Evolutionary conservation across 2,888 invertebrate genomes (phyloP).

Genomic region (Belgica antarctica): DNA sequence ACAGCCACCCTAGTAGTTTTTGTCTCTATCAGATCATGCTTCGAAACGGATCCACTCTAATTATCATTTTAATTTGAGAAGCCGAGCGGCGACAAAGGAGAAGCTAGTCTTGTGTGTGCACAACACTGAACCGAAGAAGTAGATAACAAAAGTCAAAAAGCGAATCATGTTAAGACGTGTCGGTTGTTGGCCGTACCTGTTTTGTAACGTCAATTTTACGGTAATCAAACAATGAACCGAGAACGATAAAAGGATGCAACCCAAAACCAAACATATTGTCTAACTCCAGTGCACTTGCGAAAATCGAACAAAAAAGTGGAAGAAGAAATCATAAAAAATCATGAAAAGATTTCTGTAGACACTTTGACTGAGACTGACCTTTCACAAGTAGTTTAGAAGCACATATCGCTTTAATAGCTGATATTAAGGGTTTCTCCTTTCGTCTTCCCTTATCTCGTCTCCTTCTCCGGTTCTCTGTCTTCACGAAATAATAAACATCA

Average conservation of each 20-base stretch:
- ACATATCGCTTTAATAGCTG: conserved; percentile 20
- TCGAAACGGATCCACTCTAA: conserved; percentile 21
- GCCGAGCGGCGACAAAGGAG: neutral
- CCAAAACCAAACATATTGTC: conserved; percentile 4
- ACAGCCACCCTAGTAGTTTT: conserved; percentile 22
- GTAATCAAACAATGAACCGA: conserved; percentile 3
- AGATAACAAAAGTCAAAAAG: conserved; percentile 30
- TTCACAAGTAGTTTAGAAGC: neutral
- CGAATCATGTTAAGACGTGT: conserved; percentile 39
- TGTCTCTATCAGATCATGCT: conserved; percentile 13
- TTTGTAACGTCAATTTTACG: conserved; percentile 19
- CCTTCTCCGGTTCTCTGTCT: neutral
- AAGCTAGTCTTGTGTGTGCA: neutral
- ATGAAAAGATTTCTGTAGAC: conserved; percentile 1
- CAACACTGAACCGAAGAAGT: conserved; percentile 16
- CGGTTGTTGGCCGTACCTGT: conserved; percentile 30
- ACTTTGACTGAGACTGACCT: conserved; percentile 30
- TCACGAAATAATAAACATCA: conserved; percentile 27
- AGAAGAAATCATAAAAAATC: neutral
- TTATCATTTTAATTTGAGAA: conserved; percentile 14
- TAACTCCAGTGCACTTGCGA: neutral
- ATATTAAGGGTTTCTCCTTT: conserved; percentile 16
- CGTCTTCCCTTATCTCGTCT: conserved; percentile 18
- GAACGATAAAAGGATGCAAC: conserved; percentile 27
- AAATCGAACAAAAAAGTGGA: too few relatives aligned